Evolutionary conservation across 2,888 invertebrate species (phyloP).

Genomic region (Ectobius pallidus): DNA sequence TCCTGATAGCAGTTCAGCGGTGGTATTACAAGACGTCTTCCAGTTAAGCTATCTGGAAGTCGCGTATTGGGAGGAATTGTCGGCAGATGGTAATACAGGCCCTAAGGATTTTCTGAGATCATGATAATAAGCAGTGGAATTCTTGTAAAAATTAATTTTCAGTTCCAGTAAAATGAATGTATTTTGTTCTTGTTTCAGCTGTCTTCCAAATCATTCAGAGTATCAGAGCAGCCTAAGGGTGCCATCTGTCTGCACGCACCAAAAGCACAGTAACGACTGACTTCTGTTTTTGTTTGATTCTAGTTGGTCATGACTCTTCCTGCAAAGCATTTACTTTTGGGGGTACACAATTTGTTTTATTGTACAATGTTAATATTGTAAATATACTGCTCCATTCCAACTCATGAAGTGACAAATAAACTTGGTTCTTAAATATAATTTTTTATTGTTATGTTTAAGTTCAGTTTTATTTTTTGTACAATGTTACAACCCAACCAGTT

Average conservation of each 20-base stretch:
- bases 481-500: too few species aligned
- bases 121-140: too few species aligned
- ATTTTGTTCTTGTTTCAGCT: constrained; percentile 62
- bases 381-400: constrained; percentile 12
- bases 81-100: too few species aligned
- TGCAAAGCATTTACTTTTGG: constrained; percentile 19
- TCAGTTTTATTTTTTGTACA: too few species aligned
- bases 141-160: too few species aligned
- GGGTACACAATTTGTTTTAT: background rate
- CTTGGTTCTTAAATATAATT: constrained; percentile 12
- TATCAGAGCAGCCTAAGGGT: constrained; percentile 80
- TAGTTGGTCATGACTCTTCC: background rate
- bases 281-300: background rate
- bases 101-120: too few species aligned
- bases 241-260: background rate
- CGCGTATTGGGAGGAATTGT: too few species aligned
- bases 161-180: too few species aligned
- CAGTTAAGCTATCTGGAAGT: too few species aligned
- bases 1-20: too few species aligned
- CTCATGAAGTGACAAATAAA: constrained; percentile 9
- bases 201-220: constrained; percentile 98
- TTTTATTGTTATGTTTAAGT: too few species aligned
- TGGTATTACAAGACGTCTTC: too few species aligned
- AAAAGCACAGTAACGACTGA: constrained; percentile 14
- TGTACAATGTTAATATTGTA: constrained; percentile 23